These are phyloP conservation scores for Philypnodon macrostomus DNA, from an alignment of 2,797 vertebrate species.

Conservation along the genomic window DNA sequence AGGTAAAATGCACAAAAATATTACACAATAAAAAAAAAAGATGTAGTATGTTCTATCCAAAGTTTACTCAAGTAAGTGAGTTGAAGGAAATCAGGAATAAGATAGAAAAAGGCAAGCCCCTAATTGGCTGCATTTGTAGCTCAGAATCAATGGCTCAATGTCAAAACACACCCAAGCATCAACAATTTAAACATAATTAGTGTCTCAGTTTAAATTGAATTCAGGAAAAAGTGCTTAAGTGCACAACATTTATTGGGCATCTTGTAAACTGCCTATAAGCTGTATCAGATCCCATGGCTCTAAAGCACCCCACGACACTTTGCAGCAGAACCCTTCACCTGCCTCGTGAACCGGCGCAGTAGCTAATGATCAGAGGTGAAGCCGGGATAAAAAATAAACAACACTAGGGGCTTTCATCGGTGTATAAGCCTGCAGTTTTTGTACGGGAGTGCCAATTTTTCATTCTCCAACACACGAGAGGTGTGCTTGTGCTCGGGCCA, in stretches of 20 bases:
- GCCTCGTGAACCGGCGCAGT: slow-evolving; percentile 6
- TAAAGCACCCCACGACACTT: neutral
- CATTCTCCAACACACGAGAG: slow-evolving; percentile 24
- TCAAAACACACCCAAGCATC: too few relatives aligned
- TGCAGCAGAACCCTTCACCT: neutral
- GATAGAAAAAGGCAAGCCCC: too few relatives aligned
- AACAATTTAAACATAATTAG: too few relatives aligned
- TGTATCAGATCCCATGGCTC: slow-evolving; percentile 9
- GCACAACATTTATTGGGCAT: neutral
- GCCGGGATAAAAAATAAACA: slow-evolving; percentile 14
- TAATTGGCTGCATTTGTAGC: too few relatives aligned
- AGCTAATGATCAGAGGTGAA: slow-evolving; percentile 30
- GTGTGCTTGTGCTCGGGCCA: too few relatives aligned
- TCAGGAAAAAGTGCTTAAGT: neutral
- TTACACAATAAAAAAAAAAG: too few relatives aligned
- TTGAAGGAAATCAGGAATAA: too few relatives aligned
- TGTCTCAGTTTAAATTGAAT: too few relatives aligned
- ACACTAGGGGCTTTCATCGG: slow-evolving; percentile 11
- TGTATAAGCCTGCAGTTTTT: slow-evolving; percentile 33
- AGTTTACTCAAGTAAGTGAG: too few relatives aligned
- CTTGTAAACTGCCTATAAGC: slow-evolving; percentile 6
- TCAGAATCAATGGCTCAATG: too few relatives aligned
- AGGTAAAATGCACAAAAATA: too few relatives aligned
- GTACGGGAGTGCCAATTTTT: slow-evolving; percentile 30
- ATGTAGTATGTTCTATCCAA: too few relatives aligned